Conservation (phyloP, 2,113 vertebrate species). For the Heliornis fulica region DNA sequence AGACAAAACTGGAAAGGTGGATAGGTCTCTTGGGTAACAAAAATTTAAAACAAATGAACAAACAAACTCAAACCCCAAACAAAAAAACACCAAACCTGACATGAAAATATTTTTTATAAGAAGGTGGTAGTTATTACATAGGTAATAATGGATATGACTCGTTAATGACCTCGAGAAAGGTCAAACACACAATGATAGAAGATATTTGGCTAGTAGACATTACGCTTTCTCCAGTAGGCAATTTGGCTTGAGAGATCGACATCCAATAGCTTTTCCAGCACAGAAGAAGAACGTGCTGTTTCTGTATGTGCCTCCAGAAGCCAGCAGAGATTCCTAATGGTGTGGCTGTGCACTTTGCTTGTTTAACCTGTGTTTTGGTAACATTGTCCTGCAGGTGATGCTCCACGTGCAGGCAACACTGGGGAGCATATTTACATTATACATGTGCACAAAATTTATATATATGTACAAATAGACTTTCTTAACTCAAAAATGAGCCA, state of each 20-base stretch:
- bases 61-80: too few relatives aligned
- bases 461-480: neutral
- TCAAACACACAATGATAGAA: neutral
- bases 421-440: neutral
- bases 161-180: neutral
- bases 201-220: neutral
- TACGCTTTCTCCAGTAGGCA: neutral
- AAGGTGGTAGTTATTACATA: neutral
- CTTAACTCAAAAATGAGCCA: neutral
- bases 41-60: neutral
- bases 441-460: neutral
- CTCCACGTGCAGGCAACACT: neutral
- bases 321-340: neutral
- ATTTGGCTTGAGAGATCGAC: neutral
- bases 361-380: neutral
- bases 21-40: neutral
- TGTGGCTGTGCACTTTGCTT: neutral
- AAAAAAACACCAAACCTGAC: neutral
- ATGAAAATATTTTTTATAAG: neutral
- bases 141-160: neutral
- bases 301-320: neutral
- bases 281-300: neutral
- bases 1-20: neutral
- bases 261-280: rapidly evolving
- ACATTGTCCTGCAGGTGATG: neutral